A percentile compares a stretch with the other conserved stretches of the same genome.
Conservation (phyloP, 2,113 vertebrate genomes). For the Callospermophilus lateralis region DNA sequence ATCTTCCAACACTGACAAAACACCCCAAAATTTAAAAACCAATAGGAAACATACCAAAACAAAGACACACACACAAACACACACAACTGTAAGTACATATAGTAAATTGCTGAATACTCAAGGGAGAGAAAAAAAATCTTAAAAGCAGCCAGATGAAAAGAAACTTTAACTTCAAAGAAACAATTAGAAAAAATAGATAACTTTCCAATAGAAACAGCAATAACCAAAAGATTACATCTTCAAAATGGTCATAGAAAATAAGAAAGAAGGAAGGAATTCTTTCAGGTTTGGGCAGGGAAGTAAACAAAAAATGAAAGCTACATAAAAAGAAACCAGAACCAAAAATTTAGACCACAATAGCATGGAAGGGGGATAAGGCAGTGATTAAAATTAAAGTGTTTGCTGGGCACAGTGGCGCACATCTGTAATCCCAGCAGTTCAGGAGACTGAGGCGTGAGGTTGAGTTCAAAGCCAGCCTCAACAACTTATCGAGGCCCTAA, state of each 20-base stretch:
- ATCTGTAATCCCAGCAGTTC: neutral
- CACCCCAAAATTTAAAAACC: neutral
- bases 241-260: neutral
- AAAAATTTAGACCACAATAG: too few species aligned
- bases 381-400: neutral
- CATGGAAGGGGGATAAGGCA: too few species aligned
- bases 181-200: neutral
- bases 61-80: neutral
- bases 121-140: neutral
- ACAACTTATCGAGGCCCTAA: neutral
- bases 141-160: neutral
- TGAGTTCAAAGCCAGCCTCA: neutral
- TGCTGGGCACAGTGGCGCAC: neutral
- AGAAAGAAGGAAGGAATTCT: too few species aligned
- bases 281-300: too few species aligned
- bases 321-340: too few species aligned
- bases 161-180: neutral
- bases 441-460: neutral
- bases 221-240: neutral
- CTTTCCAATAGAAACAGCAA: neutral
- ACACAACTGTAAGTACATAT: neutral
- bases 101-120: neutral
- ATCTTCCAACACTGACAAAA: neutral
- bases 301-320: too few species aligned
- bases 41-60: neutral